Base-by-base conservation (phyloP, 2,113 vertebrate genomes). In the Rhinichthys klamathensis region DNA sequence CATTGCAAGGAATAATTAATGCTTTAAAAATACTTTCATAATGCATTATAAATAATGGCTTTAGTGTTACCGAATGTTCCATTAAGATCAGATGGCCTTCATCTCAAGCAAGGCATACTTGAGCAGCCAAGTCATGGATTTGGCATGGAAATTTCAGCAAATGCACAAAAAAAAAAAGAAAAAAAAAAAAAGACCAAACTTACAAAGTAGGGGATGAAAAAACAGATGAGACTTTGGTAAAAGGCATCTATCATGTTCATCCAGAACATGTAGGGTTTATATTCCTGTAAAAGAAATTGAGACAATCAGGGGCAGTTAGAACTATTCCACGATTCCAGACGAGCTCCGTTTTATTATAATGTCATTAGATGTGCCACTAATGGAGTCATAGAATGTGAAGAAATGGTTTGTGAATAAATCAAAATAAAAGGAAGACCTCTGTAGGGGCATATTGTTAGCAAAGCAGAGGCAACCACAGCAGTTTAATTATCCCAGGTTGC, bases 181-280 rank as follows among this genome's bases (percentile, higher is more conserved):
- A n/a, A n/a, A n/a, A 58, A 3, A 30, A 30, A 30, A 30, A 30
- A 30, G 2, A 30, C 8, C 78, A 69, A 12, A 96, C 98, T 97
- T 94, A 99, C 98, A 82, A 98, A 97, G 93, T 98, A 99, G 0
- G 98, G 97, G 54, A 99, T 95, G 94, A 97, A 99, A 91, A 99
- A 99, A 91, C 98, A 99, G 88, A 97, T 86, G 73, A 99, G 94
- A 91, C 98, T 99, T 94, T 99, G 98, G 94, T 99, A 99, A 91
- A 97, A 94, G 15, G 97, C 98, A 85, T 99, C 98, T 0, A 97
- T 96, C 98, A 99, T 99, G 90, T 97, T 99, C 91, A 98, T 95
- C 98, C 98, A 99, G 94, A 99, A 99, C 92, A 98, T 96, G 2
- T 96, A 95, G 61, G 97, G 98, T 84, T 96, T 95, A 83, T 99